Evolutionary conservation across 2,888 invertebrate genomes (phyloP).

Genomic region (Leptinotarsa tumamoca): DNA sequence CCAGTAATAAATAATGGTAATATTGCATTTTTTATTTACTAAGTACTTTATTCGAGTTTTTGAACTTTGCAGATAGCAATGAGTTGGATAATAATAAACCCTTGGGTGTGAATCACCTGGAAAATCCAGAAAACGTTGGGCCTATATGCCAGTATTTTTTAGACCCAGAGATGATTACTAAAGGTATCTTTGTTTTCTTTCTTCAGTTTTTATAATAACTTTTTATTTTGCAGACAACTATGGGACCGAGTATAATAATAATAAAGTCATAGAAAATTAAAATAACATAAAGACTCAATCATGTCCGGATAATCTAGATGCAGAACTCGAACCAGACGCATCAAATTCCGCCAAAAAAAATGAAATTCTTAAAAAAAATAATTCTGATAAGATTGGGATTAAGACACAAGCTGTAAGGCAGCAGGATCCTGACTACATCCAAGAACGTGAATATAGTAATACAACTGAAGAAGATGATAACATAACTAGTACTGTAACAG

Average conservation of each 20-base stretch:
- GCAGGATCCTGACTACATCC: no score
- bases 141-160: not conserved
- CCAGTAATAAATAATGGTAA: conserved; percentile 5
- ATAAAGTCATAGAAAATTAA: conserved; percentile 3
- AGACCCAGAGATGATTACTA: not conserved
- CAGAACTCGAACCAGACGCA: conserved; percentile 29
- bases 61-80: conserved; percentile 17
- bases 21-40: no score
- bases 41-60: not conserved
- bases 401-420: no score
- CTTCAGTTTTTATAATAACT: conserved; percentile 6
- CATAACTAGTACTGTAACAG: conserved; percentile 32
- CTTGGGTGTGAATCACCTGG: not conserved
- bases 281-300: conserved; percentile 4
- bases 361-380: conserved; percentile 20
- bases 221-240: conserved; percentile 23
- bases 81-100: not conserved
- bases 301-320: conserved; percentile 30
- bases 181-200: not conserved
- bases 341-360: conserved; percentile 20
- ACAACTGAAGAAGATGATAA: conserved; percentile 31
- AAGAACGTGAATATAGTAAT: conserved; percentile 4
- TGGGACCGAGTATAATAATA: not conserved
- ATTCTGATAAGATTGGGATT: conserved; percentile 19
- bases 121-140: not conserved